Evolutionary conservation across 2,113 vertebrate species (phyloP).

Genomic region (Junco hyemalis): DNA sequence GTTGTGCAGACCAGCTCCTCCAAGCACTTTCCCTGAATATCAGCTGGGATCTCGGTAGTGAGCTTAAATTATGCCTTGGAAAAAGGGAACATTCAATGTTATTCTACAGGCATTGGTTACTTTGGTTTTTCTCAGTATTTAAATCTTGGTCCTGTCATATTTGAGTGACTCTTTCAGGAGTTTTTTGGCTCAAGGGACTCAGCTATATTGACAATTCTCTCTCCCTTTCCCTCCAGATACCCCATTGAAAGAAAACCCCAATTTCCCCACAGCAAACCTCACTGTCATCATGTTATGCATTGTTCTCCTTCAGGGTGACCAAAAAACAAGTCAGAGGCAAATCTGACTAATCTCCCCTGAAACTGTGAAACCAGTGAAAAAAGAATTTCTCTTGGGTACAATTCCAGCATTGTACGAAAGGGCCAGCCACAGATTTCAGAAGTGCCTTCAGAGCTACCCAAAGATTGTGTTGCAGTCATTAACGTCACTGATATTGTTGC

Average conservation of each 20-base stretch:
- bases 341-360: constrained; percentile 25
- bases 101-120: not conserved
- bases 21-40: not conserved
- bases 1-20: not conserved
- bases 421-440: not conserved
- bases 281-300: not conserved
- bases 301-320: constrained; percentile 16
- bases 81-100: not conserved
- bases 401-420: not conserved
- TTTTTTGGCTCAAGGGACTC: not conserved
- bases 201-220: not conserved
- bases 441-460: not conserved
- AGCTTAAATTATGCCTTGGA: not conserved
- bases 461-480: not conserved
- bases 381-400: not conserved
- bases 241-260: not conserved
- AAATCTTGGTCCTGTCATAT: not conserved
- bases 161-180: not conserved
- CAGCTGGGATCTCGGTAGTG: not conserved
- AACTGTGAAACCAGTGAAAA: constrained; percentile 2
- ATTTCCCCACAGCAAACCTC: not conserved
- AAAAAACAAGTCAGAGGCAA: not conserved
- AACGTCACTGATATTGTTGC: not conserved
- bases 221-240: not conserved
- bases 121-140: not conserved